phyloP scores from a whole-genome alignment of 2,113 vertebrate genomes.

The Stigmatopora argus region DNA sequence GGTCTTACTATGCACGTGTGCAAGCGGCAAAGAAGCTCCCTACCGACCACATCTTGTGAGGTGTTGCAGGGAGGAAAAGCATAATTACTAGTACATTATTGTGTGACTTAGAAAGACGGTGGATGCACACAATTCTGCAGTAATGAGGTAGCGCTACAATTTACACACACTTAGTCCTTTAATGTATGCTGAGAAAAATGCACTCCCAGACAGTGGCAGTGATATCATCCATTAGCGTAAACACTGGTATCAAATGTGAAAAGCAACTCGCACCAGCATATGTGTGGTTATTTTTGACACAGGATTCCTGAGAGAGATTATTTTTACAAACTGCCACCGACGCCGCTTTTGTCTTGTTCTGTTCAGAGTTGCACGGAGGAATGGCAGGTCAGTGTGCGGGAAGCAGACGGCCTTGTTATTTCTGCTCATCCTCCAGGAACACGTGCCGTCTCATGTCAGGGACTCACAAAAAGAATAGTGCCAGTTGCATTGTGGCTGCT shows the following conservation, averaged over 20 bases:
- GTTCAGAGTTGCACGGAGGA: constrained; percentile 28
- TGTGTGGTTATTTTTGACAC: constrained; percentile 31
- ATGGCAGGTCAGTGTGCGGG: constrained; percentile 34
- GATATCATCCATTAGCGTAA: constrained; percentile 32
- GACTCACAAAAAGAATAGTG: background rate
- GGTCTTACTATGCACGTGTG: constrained; percentile 24
- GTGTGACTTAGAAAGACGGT: constrained; percentile 42
- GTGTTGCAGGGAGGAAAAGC: constrained; percentile 29
- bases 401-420: constrained; percentile 51
- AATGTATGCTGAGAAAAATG: constrained; percentile 42
- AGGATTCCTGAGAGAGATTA: constrained; percentile 31
- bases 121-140: constrained; percentile 56
- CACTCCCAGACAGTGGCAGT: constrained; percentile 24
- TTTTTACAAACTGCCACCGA: constrained; percentile 43
- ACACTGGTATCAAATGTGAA: constrained; percentile 26
- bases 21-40: constrained; percentile 40
- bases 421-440: constrained; percentile 52
- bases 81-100: constrained; percentile 56
- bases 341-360: constrained; percentile 41
- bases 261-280: constrained; percentile 9
- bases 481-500: background rate
- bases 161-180: constrained; percentile 47
- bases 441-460: background rate
- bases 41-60: constrained; percentile 21
- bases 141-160: constrained; percentile 54